Evolutionary conservation across 2,888 invertebrate species (phyloP), one percentile per base, ranked within the genome.

Genomic region (Chrysomela aeneicollis): DNA sequence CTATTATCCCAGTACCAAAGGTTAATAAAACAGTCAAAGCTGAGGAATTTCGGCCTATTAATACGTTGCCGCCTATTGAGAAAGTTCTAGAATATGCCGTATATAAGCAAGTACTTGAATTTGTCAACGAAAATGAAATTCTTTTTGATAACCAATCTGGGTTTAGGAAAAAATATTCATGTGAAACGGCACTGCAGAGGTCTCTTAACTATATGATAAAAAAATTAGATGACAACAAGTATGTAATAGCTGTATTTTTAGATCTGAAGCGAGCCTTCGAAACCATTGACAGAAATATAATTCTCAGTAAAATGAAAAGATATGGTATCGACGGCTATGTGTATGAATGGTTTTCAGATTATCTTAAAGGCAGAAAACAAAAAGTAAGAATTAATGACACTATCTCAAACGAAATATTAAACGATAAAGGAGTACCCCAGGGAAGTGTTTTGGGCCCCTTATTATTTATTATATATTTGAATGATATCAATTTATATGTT

Each of bases 191-290:
- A 18, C 50, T 50, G 21, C 50, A 50, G 30, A 26, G 12, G n/a
- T 52, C 52, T n/a, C 30, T 30, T n/a, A 52, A 52, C 52, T n/a
- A 52, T 26, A 17, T 52, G 26, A 52, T 26, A 52, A 52, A 52
- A 10, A n/a, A 52, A 52, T 26, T 26, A 30, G 52, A 50, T 50
- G 21, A 50, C 2, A 50, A 50, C 50, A 50, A 49, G 18, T 49
- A 49, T 17, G 2, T 49, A 3, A 18, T 49, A 18, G n/a, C 49
- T n/a, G 18, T 26, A 26, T 26, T 26, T 26, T 6, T 26, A 5
- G 35, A 35, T 12, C 35, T 35, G 12, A 35, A 35, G 12, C 4
- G 51, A 51, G 51, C 18, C 3, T 51, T 51, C 18, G 51, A 51
- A 51, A 51, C 51, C 4, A 51, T 51, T 51, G 51, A 51, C 51